Evolutionary conservation across 1,140 invertebrate genomes (phyloP), one percentile per base, ranked within the genome.

Genomic region (Agrypnia vestita): DNA sequence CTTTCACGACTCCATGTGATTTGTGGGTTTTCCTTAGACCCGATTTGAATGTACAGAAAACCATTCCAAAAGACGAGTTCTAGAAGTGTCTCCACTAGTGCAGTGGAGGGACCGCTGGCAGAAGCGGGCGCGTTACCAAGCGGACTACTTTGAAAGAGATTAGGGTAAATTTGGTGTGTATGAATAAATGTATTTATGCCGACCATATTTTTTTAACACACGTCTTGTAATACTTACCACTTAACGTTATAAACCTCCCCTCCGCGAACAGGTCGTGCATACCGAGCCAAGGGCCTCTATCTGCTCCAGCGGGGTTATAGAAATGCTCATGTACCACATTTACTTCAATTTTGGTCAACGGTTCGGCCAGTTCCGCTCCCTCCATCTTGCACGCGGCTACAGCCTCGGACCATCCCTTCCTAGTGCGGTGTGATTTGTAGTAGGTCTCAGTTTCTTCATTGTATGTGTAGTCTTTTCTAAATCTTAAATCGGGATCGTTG

Each of bases 341-440:
- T 11, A 43, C 35, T 61, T 80, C 79, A 17, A 17, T 0, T 46
- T 43, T 12, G 1, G 80, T 21, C n/a, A 13, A 11, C 4, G 86
- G 85, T 4, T 87, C 84, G 15, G 86, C 76, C 21, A 89, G 74
- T 25, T 85, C 76, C 0, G 85, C 84, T 0, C 86, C 85, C 79
- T 89, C 87, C 0, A 84, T 85, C 21, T 85, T 84, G 69, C 88
- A 89, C 4, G 85, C 84, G 11, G 85, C 83, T 8, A 84, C 75
- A 0, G 87, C 87, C 12, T 84, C 84, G 15, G 81, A 46, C 87
- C 87, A 89, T 17, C 59, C 80, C 8, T 85, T 80, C 0, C 84
- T 81, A 4, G 82, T 71, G 0, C 80, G 79, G 74, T 88, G 87
- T 53, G 86, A 69, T 73, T 88, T 89, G 80, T 88, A 89, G 80